Evolutionary conservation across 2,888 invertebrate species (phyloP), one percentile per base, ranked within the genome.

Genomic region (Torymus auratus): DNA sequence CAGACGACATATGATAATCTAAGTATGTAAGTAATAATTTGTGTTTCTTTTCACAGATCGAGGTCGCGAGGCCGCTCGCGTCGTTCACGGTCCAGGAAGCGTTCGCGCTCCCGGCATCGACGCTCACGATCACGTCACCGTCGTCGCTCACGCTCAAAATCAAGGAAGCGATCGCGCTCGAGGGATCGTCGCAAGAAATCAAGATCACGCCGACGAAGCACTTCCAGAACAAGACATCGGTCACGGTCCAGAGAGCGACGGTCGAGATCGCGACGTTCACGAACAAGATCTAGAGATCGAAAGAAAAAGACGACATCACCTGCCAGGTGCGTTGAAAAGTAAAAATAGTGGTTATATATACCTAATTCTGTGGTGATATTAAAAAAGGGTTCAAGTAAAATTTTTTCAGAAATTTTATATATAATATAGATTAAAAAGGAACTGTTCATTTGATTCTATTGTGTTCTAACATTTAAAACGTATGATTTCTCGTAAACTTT

Each of bases 61-160:
- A 93, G 95, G 5, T 94, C 95, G 0, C 92, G 93, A 72, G 88
- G 91, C 0, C 88, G 89, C 1, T 89, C 89, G 1, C 84, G 88
- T 56, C 85, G 90, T 84, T 86, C 90, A 0, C 87, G 90, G 0
- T 91, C 91, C 0, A 86, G 90, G 11, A 88, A 89, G 74, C 87
- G 90, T 82, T 86, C 91, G 4, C 88, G 91, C 4, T 91, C 91
- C 0, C 87, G 91, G 1, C 91, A 93, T n/a, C 90, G 93, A 0
- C 93, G 93, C 13, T 94, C 94, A 0, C 92, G 91, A 23, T 92
- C 94, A 1, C 92, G 93, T 4, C 92, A 93, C 17, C 91, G 93
- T 0, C 93, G 93, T 64, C 92, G 94, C 83, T 93, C 94, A 1
- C 92, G 91, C 14, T 91, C 91, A 1, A 89, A 94, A 7, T 80